Evolutionary conservation across 2,888 invertebrate genomes (phyloP), one percentile per base, ranked within the genome.

Genomic region (Hydrotaea diabolus): DNA sequence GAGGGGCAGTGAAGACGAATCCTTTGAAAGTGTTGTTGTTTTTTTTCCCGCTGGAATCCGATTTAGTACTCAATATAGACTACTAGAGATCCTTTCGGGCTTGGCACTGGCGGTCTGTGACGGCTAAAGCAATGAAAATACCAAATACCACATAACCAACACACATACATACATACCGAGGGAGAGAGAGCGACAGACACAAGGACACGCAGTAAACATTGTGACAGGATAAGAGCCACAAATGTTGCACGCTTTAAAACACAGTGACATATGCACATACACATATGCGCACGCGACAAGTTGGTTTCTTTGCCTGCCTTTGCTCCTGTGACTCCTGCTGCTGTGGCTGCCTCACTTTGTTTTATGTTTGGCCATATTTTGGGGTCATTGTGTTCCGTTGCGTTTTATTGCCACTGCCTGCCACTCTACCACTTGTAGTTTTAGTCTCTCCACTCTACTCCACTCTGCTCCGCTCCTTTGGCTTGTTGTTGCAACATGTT

Each of bases 401-500:
- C 13, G 13, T 62, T 62, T 66, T 43, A 21, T 8, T 17, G 7
- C 17, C 36, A 17, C 7, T 64, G 11, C n/a, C 66, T 17, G 66
- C 31, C 55, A 1, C 3, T 57, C 17, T 5, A 26, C 53, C 26
- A 36, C 73, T 66, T 39, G 39, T 31, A 31, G 31, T 31, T 7
- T 2, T 7, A 31, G 31, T 31, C 31, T 4, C 31, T 31, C 31
- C 31, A 31, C 31, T n/a, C n/a, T n/a, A 31, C 31, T 11, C 4
- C 26, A n/a, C 39, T 59, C 31, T 21, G 49, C 53, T n/a, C n/a
- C n/a, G n/a, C n/a, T n/a, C n/a, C n/a, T n/a, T n/a, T n/a, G n/a
- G n/a, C n/a, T n/a, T n/a, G n/a, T n/a, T 46, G 79, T 79, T 85
- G 72, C 84, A 85, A 82, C 84, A 77, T 85, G 84, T 85, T 85